Evolutionary conservation across 1,140 invertebrate species (phyloP), one percentile per base, ranked within the genome.

Genomic region (Pectinophora gossypiella): DNA sequence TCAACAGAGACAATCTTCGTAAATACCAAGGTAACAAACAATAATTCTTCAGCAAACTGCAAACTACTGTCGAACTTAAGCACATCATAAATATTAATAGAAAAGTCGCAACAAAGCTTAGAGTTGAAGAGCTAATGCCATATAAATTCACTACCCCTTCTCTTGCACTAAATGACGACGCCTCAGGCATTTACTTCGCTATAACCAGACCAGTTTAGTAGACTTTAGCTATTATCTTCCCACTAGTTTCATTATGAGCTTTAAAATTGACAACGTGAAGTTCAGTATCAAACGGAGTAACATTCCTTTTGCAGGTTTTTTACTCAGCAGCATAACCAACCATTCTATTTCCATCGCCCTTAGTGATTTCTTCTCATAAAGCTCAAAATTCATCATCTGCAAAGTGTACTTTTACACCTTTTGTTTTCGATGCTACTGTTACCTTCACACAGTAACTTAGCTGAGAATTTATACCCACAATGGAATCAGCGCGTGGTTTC

Each of bases 401-500:
- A 36, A 35, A 15, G 18, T 46, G 32, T 61, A 43, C 43, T 27
- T 55, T 53, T 51, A 19, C 27, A 48, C 54, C 48, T 65, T 63
- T 72, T 70, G 64, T 70, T 69, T 70, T 60, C 56, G 54, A 56
- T 42, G 51, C 63, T 70, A 72, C 70, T 56, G 56, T 35, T 56
- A 48, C 32, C 55, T 54, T 56, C 55, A 54, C 56, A 53, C 62
- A 58, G 65, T 66, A 43, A 68, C 61, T 68, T 64, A 62, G 61
- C 53, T 50, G 51, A 67, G 56, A 72, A 77, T 77, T 76, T 76
- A 79, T 70, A 56, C 61, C 47, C 53, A 64, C 62, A 69, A 70
- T 68, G 56, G 64, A 66, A 64, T 74, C 68, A 71, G 60, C 58
- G 58, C 43, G 49, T 74, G 55, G 62, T 65, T 74, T 67, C 44